Base-by-base conservation (phyloP, 30 jellyfish, hydroid and myxozoan species). In the Chironex yamaguchii region DNA sequence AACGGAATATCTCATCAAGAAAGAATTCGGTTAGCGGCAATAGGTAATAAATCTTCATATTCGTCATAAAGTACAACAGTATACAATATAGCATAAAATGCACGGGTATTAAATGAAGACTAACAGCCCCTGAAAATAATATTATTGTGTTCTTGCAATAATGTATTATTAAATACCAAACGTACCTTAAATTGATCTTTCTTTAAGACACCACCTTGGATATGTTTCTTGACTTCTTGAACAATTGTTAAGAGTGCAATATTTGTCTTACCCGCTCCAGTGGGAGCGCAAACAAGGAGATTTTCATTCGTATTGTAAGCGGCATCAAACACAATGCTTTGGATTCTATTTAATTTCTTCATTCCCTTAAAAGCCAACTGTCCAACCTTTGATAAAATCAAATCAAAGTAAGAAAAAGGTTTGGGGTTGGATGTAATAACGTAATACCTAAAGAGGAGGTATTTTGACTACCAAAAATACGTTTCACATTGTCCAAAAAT, bases 241-340 rank as follows among this genome's bases (percentile, higher is more conserved):
- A 74, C 79, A 6, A 96, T 91, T 1, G 99, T 87, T 62, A 96
- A 71, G 76, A 96, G 67, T 9, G 99, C 99, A 48, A 96, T 96
- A 70, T 96, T 96, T n/a, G 99, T 96, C 50, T 96, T 96, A 20
- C 99, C 99, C 1, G 99, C 99, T 30, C 99, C 99, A 24, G 99
- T 96, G 6, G 99, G 99, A 0, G 99, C 99, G 0, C 97, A 96
- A 23, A 96, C 97, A 49, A 96, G 95, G 1, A 96, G 88, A 78
- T 96, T 96, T 67, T 96, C 99, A 34, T 87, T 90, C 28, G 97
- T 90, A 77, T 87, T 87, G 86, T 90, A 82, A 31, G 99, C 99
- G 64, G 98, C 80, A 42, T 96, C 98, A 77, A 71, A 96, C 23
- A 96, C 98, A 22, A 96, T 88, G 65, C 98, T 90, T 52, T 96